Evolutionary conservation across 2,888 invertebrate genomes (phyloP), one percentile per base, ranked within the genome.

Genomic region (Steromphala cineraria): DNA sequence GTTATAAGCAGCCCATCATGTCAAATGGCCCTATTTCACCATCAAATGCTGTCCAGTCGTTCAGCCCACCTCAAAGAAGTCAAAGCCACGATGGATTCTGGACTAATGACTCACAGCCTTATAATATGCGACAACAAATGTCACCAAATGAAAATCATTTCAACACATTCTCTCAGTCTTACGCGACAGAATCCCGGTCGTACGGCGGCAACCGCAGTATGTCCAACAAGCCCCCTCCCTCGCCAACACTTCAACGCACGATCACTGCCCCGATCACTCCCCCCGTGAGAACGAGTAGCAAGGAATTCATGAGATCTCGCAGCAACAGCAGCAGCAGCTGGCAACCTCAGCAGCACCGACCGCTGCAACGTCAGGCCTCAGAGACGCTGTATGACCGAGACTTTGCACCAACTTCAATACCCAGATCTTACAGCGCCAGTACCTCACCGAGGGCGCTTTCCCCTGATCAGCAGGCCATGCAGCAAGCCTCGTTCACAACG

Each of bases 261-360:
- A 82, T 84, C 55, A 67, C 84, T 31, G 80, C 86, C n/a, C 84
- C 86, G 0, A 82, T 87, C 4, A 84, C 87, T n/a, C 87, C 90
- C 19, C 89, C 89, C 19, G 83, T 86, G 53, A 82, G 90, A 80
- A 82, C 86, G 81, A 90, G 91, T 85, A 91, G 90, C 80, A 86
- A 89, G 81, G 90, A 91, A 79, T 90, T 84, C 83, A 90, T 90
- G 90, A 85, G 86, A 75, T 85, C 86, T 56, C 82, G 89, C 8
- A 84, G 88, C 67, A 87, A 86, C 82, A 87, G 88, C 77, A 87
- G 87, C 28, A 87, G 87, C 67, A 84, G 81, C 82, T 81, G 76
- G 78, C 83, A 82, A 80, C 79, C 83, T 21, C 80, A 84, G 67
- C 79, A 81, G 79, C 78, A 79, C 24, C 80, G 79, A 19, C 83